Evolutionary conservation across 2,113 vertebrate species (phyloP).

Genomic region (Ctenodactylus gundi): DNA sequence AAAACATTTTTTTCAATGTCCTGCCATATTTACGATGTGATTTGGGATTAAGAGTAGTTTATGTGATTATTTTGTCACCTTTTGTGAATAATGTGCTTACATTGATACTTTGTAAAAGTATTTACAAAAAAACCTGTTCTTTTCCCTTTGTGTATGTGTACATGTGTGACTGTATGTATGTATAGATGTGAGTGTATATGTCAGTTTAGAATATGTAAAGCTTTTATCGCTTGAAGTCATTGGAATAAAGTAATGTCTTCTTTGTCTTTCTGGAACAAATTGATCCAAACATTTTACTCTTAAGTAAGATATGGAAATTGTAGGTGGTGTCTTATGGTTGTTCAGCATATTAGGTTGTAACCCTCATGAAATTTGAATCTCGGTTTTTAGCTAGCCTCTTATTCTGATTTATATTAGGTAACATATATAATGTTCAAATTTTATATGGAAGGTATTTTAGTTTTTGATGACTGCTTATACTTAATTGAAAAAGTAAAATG

Average conservation of each 20-base stretch:
- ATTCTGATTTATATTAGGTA: conserved; percentile 19
- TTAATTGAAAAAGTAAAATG: neutral
- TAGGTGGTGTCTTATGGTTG: neutral
- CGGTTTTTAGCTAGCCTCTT: conserved; percentile 1
- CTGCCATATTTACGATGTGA: neutral
- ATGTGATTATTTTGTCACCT: conserved; percentile 4
- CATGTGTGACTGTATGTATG: neutral
- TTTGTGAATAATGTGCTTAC: conserved; percentile 17
- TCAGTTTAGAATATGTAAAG: neutral
- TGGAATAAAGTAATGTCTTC: conserved; percentile 27
- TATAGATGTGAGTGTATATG: neutral
- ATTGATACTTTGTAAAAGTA: conserved; percentile 25
- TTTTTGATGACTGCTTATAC: neutral
- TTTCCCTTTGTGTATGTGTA: neutral
- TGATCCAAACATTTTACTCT: conserved; percentile 24
- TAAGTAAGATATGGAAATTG: neutral
- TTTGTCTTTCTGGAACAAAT: neutral
- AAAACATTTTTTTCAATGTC: neutral
- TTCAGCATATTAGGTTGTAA: neutral
- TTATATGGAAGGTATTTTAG: neutral
- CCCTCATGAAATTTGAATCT: conserved; percentile 32
- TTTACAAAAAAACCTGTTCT: conserved; percentile 5
- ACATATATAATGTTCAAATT: neutral
- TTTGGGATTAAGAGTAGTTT: conserved; percentile 8
- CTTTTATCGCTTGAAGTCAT: conserved; percentile 25